Base-by-base conservation (phyloP, 2,797 vertebrate species). In the Cephalopachus bancanus region DNA sequence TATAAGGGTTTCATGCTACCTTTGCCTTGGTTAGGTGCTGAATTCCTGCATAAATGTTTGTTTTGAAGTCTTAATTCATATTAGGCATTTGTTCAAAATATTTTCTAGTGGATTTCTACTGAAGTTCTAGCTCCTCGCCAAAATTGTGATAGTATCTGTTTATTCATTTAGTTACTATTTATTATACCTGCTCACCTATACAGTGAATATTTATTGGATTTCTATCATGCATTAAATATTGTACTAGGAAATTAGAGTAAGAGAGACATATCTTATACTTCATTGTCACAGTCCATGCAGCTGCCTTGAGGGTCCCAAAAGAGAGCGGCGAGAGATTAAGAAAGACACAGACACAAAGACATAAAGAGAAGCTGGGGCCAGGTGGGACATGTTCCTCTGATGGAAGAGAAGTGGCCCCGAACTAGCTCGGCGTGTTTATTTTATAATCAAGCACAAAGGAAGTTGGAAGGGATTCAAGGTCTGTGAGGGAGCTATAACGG, bases 141-240 rank as follows among this genome's bases (percentile, higher is more conserved):
- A 91, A 44, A 60, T 91, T 64, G 69, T n/a, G 11, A 37, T 75
- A 5, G 3, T 20, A 69, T 64, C 2, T n/a, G 49, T 81, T 74
- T 89, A 89, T 89, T 72, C 22, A 90, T 28, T 94, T 64, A 91
- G 30, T 51, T 17, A 72, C 22, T 80, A 79, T 44, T 19, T 80
- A 83, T 51, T 30, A 10, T 75, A 67, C 10, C 49, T 24, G 10
- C 20, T 74, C 16, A 55, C 60, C 15, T 57, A 67, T 60, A 37
- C 26, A 80, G 60, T 59, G 17, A 92, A 75, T 88, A 85, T 24
- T 83, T 69, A 30, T 22, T 81, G 20, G 85, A 22, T 19, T 62
- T 51, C 72, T 49, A 33, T 59, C 49, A 14, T 44, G 22, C 49
- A 7, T 96, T 89, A 85, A 57, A 69, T 57, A 64, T 4, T 62